These are phyloP conservation scores for Anas platyrhynchos DNA, from an alignment of 2,113 vertebrate genomes.

Conservation along the genomic window DNA sequence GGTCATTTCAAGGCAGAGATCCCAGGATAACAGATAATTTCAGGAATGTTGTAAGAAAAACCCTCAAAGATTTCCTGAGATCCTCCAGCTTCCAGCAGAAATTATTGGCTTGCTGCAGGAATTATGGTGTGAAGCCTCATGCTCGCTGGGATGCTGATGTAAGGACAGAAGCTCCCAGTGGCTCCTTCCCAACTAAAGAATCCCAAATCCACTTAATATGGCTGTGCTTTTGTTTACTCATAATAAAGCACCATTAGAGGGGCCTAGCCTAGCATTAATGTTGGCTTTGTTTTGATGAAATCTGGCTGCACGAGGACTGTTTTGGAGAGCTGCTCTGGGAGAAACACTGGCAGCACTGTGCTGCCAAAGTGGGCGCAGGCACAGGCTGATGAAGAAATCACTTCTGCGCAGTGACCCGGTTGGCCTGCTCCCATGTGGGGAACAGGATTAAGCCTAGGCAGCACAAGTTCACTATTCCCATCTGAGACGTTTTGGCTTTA, in stretches of 20 bases:
- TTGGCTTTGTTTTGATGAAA: conserved; percentile 25
- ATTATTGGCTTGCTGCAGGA: not conserved
- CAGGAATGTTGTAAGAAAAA: not conserved
- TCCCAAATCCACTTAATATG: conserved; percentile 15
- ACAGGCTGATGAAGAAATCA: not conserved
- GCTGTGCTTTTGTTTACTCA: conserved; percentile 41
- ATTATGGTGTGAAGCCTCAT: not conserved
- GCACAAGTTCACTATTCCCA: not conserved
- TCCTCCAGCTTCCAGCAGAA: not conserved
- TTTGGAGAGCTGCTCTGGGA: accelerated
- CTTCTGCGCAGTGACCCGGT: not conserved
- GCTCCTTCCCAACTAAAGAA: not conserved
- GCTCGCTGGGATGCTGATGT: not conserved
- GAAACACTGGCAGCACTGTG: accelerated
- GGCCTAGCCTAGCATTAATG: not conserved
- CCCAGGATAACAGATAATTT: not conserved
- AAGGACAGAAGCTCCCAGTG: conserved; percentile 15
- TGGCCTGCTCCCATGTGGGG: not conserved
- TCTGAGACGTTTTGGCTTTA: not conserved
- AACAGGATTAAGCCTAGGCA: not conserved
- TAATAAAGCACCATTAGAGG: conserved; percentile 37
- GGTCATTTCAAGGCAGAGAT: not conserved
- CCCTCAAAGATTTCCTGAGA: not conserved
- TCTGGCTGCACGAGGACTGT: not conserved
- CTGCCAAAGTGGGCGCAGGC: not conserved